Conservation (phyloP, 2,888 invertebrate species). For the Stegana nigrithorax region DNA sequence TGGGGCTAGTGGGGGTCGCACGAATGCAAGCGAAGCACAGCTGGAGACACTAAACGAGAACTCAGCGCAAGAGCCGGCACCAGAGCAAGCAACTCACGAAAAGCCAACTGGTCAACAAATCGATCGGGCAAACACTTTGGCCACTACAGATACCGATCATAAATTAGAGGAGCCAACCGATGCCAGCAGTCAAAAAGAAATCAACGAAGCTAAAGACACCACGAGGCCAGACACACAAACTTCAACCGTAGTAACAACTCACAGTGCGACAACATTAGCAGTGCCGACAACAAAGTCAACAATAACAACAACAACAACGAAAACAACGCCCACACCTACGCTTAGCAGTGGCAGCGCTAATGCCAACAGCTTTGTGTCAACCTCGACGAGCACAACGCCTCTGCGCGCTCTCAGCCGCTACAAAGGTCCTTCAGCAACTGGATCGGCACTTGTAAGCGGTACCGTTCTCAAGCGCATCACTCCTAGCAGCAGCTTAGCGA, state of each 20-base stretch:
- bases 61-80: not conserved
- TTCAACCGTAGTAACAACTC: conserved; percentile 17
- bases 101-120: conserved; percentile 64
- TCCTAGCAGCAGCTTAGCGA: conserved; percentile 40
- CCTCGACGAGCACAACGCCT: conserved; percentile 49
- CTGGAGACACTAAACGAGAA: not conserved
- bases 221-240: conserved; percentile 26
- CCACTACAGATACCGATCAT: no score
- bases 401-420: conserved; percentile 49
- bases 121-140: no score
- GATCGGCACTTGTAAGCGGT: conserved; percentile 25
- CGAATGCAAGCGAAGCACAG: no score
- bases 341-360: not conserved
- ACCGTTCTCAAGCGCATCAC: conserved; percentile 19
- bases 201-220: conserved; percentile 24
- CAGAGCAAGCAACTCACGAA: conserved; percentile 39
- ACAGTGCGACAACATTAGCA: not conserved
- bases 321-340: conserved; percentile 17
- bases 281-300: no score
- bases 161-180: conserved; percentile 27
- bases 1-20: no score
- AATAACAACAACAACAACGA: conserved; percentile 10
- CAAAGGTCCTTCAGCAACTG: conserved; percentile 30
- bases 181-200: conserved; percentile 33
- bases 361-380: conserved; percentile 43